A percentile compares a stretch with the other conserved stretches of the same genome.
Conservation (phyloP, 2,888 invertebrate species). For the Trissolcus japonicus region DNA sequence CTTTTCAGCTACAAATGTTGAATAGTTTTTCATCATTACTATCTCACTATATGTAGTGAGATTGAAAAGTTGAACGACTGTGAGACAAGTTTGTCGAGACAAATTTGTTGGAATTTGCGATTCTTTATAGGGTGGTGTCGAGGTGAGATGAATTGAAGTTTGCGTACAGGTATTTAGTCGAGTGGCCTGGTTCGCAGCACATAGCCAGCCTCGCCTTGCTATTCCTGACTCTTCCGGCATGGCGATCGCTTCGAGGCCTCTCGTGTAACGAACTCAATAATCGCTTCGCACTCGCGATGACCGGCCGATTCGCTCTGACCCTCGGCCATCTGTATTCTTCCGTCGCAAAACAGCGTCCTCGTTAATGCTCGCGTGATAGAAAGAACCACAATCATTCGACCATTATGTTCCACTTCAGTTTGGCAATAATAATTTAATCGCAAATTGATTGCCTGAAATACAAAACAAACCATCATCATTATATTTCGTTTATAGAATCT, state of each 20-base stretch:
- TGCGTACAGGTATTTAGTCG: conserved; percentile 51
- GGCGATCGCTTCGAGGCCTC: conserved; percentile 60
- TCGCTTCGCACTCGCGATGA: conserved; percentile 62
- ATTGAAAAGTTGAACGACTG: no score
- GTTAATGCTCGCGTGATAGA: conserved; percentile 57
- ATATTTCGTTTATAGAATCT: no score
- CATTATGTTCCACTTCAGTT: conserved; percentile 36
- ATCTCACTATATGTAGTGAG: no score
- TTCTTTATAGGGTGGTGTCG: conserved; percentile 18
- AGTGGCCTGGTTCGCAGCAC: conserved; percentile 54
- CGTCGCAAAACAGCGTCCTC: conserved; percentile 64
- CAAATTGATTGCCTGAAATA: neutral
- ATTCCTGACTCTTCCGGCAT: conserved; percentile 64
- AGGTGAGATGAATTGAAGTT: conserved; percentile 43
- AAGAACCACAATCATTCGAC: conserved; percentile 40
- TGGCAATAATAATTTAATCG: conserved; percentile 29
- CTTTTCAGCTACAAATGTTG: no score
- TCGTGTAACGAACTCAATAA: conserved; percentile 66
- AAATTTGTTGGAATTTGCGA: neutral
- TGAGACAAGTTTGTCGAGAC: neutral
- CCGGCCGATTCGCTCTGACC: conserved; percentile 65
- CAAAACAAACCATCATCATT: no score
- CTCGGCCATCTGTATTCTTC: conserved; percentile 65
- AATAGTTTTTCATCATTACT: no score
- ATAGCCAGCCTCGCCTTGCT: conserved; percentile 49